Percentiles rank a stretch among this genome's conserved stretches.
Evolutionary conservation across 2,113 vertebrate species (phyloP).

Genomic region (Pongo pygmaeus): DNA sequence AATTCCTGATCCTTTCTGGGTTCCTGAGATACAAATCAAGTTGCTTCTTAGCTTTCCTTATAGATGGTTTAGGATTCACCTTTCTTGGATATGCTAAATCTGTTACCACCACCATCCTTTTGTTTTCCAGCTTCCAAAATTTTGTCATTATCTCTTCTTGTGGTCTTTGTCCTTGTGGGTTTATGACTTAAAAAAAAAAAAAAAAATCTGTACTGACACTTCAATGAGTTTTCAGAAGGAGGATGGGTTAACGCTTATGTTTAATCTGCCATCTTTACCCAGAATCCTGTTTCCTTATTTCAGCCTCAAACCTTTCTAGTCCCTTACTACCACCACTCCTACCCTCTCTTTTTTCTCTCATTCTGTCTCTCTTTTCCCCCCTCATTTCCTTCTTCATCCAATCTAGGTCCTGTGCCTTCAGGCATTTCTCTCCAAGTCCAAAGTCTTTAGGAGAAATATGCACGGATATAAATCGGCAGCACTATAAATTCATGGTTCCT

Average conservation of each 20-base stretch:
- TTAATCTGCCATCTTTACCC: conserved; percentile 29
- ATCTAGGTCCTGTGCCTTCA: not conserved
- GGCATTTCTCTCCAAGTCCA: not conserved
- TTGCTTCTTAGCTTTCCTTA: not conserved
- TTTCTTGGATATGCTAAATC: conserved; percentile 25
- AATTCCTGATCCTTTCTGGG: conserved; percentile 5
- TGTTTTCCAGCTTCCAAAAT: conserved; percentile 2
- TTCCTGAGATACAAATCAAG: not conserved
- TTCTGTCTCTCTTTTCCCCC: not conserved
- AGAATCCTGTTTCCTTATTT: not conserved
- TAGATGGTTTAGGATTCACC: not conserved
- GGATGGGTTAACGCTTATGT: not conserved
- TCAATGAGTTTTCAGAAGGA: not conserved
- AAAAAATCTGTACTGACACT: not conserved
- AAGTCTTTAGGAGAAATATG: not conserved
- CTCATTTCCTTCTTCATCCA: conserved; percentile 9
- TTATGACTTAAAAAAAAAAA: not conserved
- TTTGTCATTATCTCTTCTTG: conserved; percentile 1
- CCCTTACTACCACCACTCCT: not conserved
- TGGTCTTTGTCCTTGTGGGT: not conserved
- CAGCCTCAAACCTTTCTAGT: not conserved
- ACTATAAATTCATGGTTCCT: not conserved
- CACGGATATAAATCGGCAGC: not conserved
- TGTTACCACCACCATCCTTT: not conserved
- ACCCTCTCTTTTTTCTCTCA: no score